Evolutionary conservation across 2,113 vertebrate species (phyloP), one percentile per base, ranked within the genome.

Genomic region (Cyphomyrus plagiostoma): DNA sequence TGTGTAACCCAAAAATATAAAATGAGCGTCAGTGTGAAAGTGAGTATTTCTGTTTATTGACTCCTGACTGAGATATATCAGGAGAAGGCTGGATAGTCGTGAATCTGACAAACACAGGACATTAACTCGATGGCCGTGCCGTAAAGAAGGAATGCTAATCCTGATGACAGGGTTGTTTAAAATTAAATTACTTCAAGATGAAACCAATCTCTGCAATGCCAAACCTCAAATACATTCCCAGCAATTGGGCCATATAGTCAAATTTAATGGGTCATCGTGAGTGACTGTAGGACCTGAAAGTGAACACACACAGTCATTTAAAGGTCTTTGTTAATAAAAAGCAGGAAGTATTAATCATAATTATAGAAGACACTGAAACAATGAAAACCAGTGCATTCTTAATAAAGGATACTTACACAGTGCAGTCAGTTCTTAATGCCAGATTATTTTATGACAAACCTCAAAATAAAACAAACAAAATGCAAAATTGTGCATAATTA

Each of bases 161-260:
- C 15, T 3, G 35, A 80, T 80, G 74, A 80, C 74, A 80, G 35
- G 35, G 30, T 42, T 17, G 8, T n/a, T 89, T 50, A 19, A 66
- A 89, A 21, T 26, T 17, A 80, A 89, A 80, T 89, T 5, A 89
- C 21, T 89, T 89, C 66, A 89, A 80, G 88, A 52, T 15, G 52
- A 23, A 58, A 21, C 50, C 52, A 50, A 48, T 85, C 21, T 45
- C 39, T 45, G 52, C 17, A 7, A 50, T 83, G 88, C 49, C 88
- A 56, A 56, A 84, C 88, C 80, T 46, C 11, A 56, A 49, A 83
- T 39, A 42, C 70, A 82, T 58, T 85, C 50, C 42, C 23, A 26
- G 53, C 21, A 89, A 89, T 39, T 10, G 52, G 77, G 77, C 52
- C 80, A 17, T 50, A 46, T 35, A 58, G 77, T 53, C 4, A 58